Evolutionary conservation across 2,113 vertebrate species (phyloP).

Genomic region (Casuarius casuarius): DNA sequence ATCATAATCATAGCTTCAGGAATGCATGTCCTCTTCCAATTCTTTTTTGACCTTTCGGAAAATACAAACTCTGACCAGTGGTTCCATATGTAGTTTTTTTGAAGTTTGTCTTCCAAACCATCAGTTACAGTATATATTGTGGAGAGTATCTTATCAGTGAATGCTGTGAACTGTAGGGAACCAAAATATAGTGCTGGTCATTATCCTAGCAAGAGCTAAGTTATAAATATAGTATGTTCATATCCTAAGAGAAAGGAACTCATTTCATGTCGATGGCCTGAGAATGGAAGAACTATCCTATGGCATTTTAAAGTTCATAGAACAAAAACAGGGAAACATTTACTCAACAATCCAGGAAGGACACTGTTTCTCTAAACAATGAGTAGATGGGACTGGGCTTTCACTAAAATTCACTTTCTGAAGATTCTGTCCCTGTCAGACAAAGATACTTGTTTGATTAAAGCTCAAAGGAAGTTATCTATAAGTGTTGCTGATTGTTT

Average conservation of each 20-base stretch:
- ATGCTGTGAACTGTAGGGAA: background rate
- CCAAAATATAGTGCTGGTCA: background rate
- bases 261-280: background rate
- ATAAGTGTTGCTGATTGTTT: background rate
- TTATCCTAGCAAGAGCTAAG: background rate
- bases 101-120: background rate
- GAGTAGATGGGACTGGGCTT: background rate
- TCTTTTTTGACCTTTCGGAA: background rate
- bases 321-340: background rate
- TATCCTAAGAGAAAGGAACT: background rate
- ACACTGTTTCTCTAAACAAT: background rate
- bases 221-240: background rate
- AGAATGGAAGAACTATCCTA: background rate
- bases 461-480: background rate
- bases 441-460: background rate
- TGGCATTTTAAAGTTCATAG: constrained; percentile 5
- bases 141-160: background rate
- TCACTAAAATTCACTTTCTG: background rate
- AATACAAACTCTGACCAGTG: background rate
- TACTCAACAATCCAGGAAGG: background rate
- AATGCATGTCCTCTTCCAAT: background rate
- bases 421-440: background rate
- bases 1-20: background rate
- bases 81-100: background rate
- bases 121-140: background rate